Base-by-base conservation (phyloP, 2,113 vertebrate species). In the Coracopsis vasa region DNA sequence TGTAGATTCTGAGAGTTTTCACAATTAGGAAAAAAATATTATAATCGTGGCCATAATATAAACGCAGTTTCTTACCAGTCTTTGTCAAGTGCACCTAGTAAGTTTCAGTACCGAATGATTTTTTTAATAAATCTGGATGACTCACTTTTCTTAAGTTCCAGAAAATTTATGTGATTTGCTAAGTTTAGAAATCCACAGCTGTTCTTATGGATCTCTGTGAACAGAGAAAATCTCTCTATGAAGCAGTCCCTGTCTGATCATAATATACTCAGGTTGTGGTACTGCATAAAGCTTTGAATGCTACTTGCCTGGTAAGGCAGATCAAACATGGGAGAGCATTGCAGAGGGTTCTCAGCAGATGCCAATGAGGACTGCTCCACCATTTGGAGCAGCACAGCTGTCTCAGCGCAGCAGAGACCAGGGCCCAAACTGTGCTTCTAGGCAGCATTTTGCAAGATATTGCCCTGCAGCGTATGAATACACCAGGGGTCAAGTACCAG, bases 81-180 rank as follows among this genome's bases (percentile, higher is more conserved):
- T 74, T 80, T 72, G 39, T 41, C 61, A 87, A 91, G 75, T 9
- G 29, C 12, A 80, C 9, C 6, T 62, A 50, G 12, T 78, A 86
- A 71, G 25, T 86, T 83, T 60, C 54, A 73, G 27, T 61, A 79
- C 69, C 65, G 67, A 90, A 80, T 50, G 10, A 65, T 53, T 66
- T 83, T 90, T 90, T 47, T 51, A 71, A 78, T 60, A 86, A 80
- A 65, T 66, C 58, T 37, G 18, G 13, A 74, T 92, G 61, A 90
- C 50, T 94, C 82, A 88, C 18, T 74, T 80, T 80, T 83, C 78
- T 75, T 71, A 74, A 86, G 45, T 33, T 70, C 64, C 42, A 80
- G 39, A 66, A 80, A 86, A 86, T 88, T 62, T 62, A 74, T 54
- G 69, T 90, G 80, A 94, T 84, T 74, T 86, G 64, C 72, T 88